A percentile compares a stretch with the other conserved stretches of the same genome.
Evolutionary conservation across 2,888 invertebrate genomes (phyloP).

Genomic region (Eudasyphora cyanicolor): DNA sequence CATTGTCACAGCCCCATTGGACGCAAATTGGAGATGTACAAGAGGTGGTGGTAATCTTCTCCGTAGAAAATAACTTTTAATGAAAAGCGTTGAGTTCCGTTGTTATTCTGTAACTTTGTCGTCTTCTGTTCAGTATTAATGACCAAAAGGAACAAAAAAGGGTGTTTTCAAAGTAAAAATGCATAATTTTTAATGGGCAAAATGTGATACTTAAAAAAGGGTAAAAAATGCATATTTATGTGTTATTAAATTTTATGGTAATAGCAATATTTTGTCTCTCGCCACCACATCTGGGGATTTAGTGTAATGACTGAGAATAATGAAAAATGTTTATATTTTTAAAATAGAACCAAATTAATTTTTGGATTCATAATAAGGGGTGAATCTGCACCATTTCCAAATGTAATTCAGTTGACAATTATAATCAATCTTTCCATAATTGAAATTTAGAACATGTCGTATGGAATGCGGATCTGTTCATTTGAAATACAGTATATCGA

Average conservation of each 20-base stretch:
- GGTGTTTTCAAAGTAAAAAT: not conserved
- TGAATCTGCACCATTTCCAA: too few relatives aligned
- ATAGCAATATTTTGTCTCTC: constrained; percentile 14
- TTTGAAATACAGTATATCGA: too few relatives aligned
- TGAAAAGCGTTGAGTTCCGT: not conserved
- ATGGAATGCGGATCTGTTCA: too few relatives aligned
- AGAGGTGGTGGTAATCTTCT: not conserved
- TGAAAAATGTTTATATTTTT: too few relatives aligned
- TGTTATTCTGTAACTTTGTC: not conserved
- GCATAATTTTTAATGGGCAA: constrained; percentile 24
- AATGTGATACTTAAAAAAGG: constrained; percentile 5
- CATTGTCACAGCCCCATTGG: constrained; percentile 10
- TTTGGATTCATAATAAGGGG: too few relatives aligned
- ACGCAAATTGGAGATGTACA: not conserved
- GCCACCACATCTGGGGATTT: not conserved
- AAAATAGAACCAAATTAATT: too few relatives aligned
- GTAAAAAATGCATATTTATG: constrained; percentile 46
- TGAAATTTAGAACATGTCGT: too few relatives aligned
- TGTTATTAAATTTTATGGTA: constrained; percentile 52
- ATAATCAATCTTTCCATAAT: too few relatives aligned
- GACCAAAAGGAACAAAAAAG: not conserved
- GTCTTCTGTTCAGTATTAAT: not conserved
- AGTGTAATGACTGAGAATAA: not conserved
- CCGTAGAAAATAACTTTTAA: constrained; percentile 1
- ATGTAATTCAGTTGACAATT: too few relatives aligned